phyloP scores from a whole-genome alignment of 2,888 invertebrate genomes.

The Amphimallon solstitiale region DNA sequence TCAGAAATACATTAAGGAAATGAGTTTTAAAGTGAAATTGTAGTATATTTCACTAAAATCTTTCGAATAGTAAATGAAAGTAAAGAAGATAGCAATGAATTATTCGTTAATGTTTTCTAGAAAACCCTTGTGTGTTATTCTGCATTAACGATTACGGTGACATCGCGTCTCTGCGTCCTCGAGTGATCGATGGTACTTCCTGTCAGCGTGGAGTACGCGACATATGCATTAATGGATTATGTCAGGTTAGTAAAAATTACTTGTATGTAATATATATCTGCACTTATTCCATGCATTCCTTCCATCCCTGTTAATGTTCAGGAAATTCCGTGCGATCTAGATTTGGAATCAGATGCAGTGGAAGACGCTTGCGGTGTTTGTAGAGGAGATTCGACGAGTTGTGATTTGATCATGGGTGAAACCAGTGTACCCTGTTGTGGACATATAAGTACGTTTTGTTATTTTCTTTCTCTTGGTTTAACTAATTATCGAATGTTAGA shows the following conservation, averaged over 20 bases:
- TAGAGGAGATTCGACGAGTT: conserved; percentile 71
- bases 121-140: conserved; percentile 58
- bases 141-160: conserved; percentile 57
- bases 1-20: too few species aligned
- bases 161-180: conserved; percentile 61
- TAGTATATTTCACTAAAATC: too few species aligned
- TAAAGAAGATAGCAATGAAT: too few species aligned
- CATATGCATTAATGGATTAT: conserved; percentile 67
- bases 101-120: conserved; percentile 45
- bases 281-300: background rate
- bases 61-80: too few species aligned
- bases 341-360: conserved; percentile 65
- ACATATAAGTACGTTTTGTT: conserved; percentile 36
- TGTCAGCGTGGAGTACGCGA: conserved; percentile 65
- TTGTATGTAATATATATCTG: background rate
- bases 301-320: conserved; percentile 51
- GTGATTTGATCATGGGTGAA: conserved; percentile 55
- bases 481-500: conserved; percentile 32
- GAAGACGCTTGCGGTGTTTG: conserved; percentile 74
- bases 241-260: conserved; percentile 58
- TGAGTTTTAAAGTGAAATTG: too few species aligned
- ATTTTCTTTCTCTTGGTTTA: conserved; percentile 4
- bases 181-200: conserved; percentile 67
- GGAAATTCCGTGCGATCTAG: conserved; percentile 68
- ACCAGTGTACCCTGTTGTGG: conserved; percentile 37